These are phyloP conservation scores for Habropoda laboriosa DNA, from an alignment of 1,140 invertebrate genomes.

Conservation along the genomic window DNA sequence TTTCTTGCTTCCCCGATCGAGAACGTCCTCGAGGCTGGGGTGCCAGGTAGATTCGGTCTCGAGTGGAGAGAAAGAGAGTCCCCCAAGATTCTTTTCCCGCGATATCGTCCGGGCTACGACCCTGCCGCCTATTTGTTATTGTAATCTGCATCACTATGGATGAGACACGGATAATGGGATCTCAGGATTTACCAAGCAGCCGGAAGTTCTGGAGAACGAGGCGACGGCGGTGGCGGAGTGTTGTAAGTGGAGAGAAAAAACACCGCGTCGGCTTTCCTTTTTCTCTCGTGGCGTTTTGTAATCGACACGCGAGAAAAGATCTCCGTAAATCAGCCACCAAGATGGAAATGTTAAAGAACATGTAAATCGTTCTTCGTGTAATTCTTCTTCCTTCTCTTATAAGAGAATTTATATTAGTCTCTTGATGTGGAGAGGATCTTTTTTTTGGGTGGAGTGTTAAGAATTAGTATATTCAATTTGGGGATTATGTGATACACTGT, in stretches of 20 bases:
- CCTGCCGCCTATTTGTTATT: constrained; percentile 77
- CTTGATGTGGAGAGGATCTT: too few species aligned
- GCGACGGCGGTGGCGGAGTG: not conserved
- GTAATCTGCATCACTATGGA: constrained; percentile 80
- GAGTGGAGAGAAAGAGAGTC: constrained; percentile 18
- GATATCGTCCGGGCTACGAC: constrained; percentile 67
- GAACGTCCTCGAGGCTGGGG: constrained; percentile 41
- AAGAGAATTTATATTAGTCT: not conserved
- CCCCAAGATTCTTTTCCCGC: constrained; percentile 61
- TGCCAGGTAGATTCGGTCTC: constrained; percentile 23
- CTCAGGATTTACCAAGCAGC: constrained; percentile 69
- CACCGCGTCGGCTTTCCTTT: not conserved
- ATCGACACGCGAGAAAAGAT: constrained; percentile 30
- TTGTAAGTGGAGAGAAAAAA: not conserved
- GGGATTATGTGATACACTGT: too few species aligned
- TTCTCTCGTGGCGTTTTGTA: constrained; percentile 3
- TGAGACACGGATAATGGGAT: constrained; percentile 77
- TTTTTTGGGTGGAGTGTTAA: too few species aligned
- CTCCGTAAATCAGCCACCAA: not conserved
- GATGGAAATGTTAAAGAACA: not conserved
- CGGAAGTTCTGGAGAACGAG: constrained; percentile 9
- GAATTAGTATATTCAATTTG: too few species aligned
- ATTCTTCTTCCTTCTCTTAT: not conserved
- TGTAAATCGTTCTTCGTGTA: not conserved
- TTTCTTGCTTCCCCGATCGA: constrained; percentile 26